Evolutionary conservation across 92 coral and sea anemone species (phyloP).

Genomic region (Heliopora coerulea): DNA sequence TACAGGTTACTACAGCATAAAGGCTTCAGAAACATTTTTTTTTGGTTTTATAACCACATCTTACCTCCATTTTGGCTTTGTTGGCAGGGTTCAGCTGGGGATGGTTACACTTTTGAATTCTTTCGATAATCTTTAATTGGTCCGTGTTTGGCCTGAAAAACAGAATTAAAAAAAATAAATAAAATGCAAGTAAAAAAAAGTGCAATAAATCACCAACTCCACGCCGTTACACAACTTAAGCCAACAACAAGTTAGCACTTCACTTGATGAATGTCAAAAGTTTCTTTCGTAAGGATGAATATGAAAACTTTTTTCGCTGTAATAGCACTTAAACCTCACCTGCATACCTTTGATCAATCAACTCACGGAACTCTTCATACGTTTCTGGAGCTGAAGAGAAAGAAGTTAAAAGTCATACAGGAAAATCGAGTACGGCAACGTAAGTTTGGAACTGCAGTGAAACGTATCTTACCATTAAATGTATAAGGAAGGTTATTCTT

Average conservation of each 20-base stretch:
- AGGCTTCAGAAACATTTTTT: too few species aligned
- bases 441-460: background rate
- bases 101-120: constrained; percentile 90
- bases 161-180: background rate
- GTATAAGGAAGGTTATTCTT: constrained; percentile 69
- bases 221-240: too few species aligned
- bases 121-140: constrained; percentile 73
- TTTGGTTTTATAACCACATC: too few species aligned
- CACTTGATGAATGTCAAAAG: too few species aligned
- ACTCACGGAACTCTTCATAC: constrained; percentile 66
- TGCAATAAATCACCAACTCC: too few species aligned
- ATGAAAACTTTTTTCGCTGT: too few species aligned
- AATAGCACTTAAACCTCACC: background rate
- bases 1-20: too few species aligned
- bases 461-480: constrained; percentile 53
- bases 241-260: too few species aligned
- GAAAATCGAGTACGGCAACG: too few species aligned
- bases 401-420: too few species aligned
- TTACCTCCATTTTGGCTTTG: constrained; percentile 94
- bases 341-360: constrained; percentile 78
- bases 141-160: constrained; percentile 65
- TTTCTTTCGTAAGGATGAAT: too few species aligned
- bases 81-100: constrained; percentile 88
- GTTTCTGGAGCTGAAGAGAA: constrained; percentile 75
- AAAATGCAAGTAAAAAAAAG: background rate